Base-by-base conservation (phyloP, 2,797 vertebrate genomes). In the Sorex maritimensis region DNA sequence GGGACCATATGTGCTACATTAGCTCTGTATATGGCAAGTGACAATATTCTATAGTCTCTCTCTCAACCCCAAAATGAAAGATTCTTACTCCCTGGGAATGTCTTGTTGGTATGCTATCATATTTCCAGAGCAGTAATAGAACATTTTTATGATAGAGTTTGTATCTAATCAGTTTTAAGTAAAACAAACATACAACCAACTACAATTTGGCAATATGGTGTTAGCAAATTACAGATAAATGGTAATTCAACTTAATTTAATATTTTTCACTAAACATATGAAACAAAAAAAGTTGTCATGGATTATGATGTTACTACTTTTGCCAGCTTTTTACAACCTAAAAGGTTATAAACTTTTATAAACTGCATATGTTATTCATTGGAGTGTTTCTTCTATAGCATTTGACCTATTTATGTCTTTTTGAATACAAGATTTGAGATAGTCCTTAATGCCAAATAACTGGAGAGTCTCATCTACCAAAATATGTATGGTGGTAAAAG, bases 261-360 rank as follows among this genome's bases (percentile, higher is more conserved):
- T 67, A 69, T 34, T 61, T 68, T 87, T 92, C 68, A 63, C 72
- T 41, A 74, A 93, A 91, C 77, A 49, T 77, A 49, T 28, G 26
- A 71, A 88, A 85, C 5, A 83, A 91, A 91, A 91, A 91, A 95
- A 15, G 4, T 58, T 58, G 55, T 58, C 55, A 58, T 58, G 14
- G 63, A 26, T 26, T 65, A 65, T 49, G 6, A 49, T 26, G 63
- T 65, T 26, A 26, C 6, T 65, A 65, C 10, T 65, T 6, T 65
- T 24, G 46, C 46, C 3, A 24, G 21, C 8, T 65, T 82, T 69
- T 69, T 80, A 67, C 79, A 81, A 58, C 21, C 17, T 34, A 34
- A 34, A 34, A 34, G 34, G 34, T 34, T 34, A 34, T 34, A 34
- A 34, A 34, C 34, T 34, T 34, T 34, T 81, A 84, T 84, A 11